phyloP scores from a whole-genome alignment of 2,888 invertebrate species.

The Pristionchus exspectatus region DNA sequence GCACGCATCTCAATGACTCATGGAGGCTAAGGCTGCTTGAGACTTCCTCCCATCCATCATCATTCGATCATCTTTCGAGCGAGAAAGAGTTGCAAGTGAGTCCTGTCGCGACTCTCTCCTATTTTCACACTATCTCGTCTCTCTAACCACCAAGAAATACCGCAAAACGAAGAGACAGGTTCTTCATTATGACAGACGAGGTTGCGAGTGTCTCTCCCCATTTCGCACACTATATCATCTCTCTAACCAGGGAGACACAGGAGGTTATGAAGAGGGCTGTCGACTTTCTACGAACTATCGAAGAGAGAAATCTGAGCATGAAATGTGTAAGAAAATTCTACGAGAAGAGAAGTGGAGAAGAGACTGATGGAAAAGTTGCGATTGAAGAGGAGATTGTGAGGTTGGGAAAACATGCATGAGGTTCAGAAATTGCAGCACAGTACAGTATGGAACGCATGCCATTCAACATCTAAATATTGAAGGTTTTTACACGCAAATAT shows the following conservation, averaged over 20 bases:
- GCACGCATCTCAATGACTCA: constrained; percentile 16
- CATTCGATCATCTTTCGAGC: constrained; percentile 3
- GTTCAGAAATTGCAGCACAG: no score
- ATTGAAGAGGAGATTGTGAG: background rate
- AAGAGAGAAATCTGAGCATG: background rate
- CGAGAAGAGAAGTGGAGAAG: background rate
- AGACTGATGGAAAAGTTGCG: background rate
- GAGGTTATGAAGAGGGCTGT: background rate
- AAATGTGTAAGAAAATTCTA: background rate
- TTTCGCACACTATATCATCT: no score
- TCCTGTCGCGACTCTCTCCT: background rate
- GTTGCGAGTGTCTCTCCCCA: no score
- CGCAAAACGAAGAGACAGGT: no score
- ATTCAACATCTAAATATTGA: no score
- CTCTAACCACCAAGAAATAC: background rate
- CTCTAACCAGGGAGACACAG: background rate
- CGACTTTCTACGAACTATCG: constrained; percentile 23
- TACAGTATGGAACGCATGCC: no score
- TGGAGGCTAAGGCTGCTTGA: background rate
- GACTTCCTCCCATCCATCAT: constrained; percentile 41
- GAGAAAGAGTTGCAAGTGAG: background rate
- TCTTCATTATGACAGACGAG: no score
- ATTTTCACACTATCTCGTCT: background rate
- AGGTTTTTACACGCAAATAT: no score
- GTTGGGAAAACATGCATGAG: background rate